Evolutionary conservation across 2,888 invertebrate species (phyloP), one percentile per base, ranked within the genome.

Genomic region (Oeneis ivallda): DNA sequence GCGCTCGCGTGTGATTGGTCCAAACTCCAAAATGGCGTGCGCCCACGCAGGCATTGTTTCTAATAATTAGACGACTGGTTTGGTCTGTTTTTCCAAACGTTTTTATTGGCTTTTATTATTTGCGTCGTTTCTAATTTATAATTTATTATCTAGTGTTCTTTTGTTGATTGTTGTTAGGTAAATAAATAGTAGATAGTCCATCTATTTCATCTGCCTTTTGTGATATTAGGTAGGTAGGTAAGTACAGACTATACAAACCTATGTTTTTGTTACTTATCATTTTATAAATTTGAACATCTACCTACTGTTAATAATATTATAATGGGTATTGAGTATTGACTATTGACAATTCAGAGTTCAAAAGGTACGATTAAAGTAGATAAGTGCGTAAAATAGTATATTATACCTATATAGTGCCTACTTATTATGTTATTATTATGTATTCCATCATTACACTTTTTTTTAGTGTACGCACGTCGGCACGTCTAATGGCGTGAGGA

Each of bases 1-100:
- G 74, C 75, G 71, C 70, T 73, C 69, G 71, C 72, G 73, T 68
- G 75, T 75, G 80, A 92, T 91, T 91, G 91, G 91, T 75, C 84
- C 76, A 76, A 79, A 74, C 68, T 72, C 57, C 84, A 89, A 86
- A 70, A 92, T 92, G 91, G 91, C 90, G 77, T 74, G 76, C 84
- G 83, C 81, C 74, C 75, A 81, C 87, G 85, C 86, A 75, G 79
- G 83, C 86, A 87, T 89, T 89, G 88, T 89, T 84, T 85, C 82
- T 80, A 75, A 77, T 86, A 87, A 91, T 90, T 89, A 88, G 81
- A 84, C 80, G 82, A 87, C 86, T 81, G 84, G 89, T 89, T 90
- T 87, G 71, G 84, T 84, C 77, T 75, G 71, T 73, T 75, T 75
- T 74, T 76, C 72, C 72, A 74, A 75, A 74, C 71, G 72, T 68